Base-by-base conservation (phyloP, 2,113 vertebrate species). In the Sprattus sprattus region DNA sequence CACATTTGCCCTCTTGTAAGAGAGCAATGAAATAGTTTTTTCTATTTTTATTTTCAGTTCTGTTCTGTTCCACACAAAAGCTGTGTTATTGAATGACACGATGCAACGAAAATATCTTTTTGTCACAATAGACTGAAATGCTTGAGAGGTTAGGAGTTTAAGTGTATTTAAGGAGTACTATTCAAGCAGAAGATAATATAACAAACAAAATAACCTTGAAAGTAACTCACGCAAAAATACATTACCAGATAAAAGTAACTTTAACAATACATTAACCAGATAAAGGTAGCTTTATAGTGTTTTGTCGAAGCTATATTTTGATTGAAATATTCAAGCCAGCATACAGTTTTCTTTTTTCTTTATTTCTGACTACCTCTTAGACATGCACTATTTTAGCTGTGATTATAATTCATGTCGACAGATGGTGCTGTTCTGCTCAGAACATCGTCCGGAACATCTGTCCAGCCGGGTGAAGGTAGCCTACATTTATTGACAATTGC, bases 371-470 rank as follows among this genome's bases (percentile, higher is more conserved):
- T 22, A 60, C 54, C 54, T 39, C 39, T 39, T 16, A 2, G 57
- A 8, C 64, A 64, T 54, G 25, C 2, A n/a, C 64, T 28, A 67
- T 25, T 28, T 9, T 28, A 67, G 64, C 6, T 67, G 64, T 67
- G n/a, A 25, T 28, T 67, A 28, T 25, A 67, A 9, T 28, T 83
- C 1, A 4, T 67, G 39, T n/a, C 57, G 8, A 45, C 82, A 85
- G 71, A 45, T 81, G 84, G 44, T 81, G 52, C 78, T 82, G 39
- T 64, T 81, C 54, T 46, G 81, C 32, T 47, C 44, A 47, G 2
- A 39, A 54, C 25, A 25, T 39, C 71, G 10, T 32, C 28, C 20
- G 49, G 18, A 83, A 50, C 28, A 32, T 45, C 71, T 83, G 82
- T 39, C 67, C 18, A 22, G 57, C 20, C 2, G 45, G 39, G 18